Percentiles rank a stretch among this genome's conserved stretches.
Evolutionary conservation across 2,797 vertebrate species (phyloP).

Genomic region (Sebastiscus albofasciatus): DNA sequence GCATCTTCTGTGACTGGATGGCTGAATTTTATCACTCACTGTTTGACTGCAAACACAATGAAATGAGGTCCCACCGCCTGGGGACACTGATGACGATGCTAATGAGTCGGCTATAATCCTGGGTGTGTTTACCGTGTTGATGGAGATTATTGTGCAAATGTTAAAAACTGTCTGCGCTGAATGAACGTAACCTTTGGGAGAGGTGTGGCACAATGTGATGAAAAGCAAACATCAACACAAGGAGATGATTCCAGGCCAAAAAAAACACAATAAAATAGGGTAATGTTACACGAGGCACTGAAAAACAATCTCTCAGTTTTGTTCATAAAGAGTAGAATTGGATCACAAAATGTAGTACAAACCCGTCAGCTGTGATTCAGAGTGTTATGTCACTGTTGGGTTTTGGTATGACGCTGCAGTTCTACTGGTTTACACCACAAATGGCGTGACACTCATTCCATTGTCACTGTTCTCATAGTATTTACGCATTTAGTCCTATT

Average conservation of each 20-base stretch:
- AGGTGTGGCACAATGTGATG: neutral
- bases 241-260: neutral
- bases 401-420: neutral
- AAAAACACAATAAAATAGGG: neutral
- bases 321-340: neutral
- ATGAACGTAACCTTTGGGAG: neutral
- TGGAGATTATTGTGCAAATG: neutral
- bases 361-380: neutral
- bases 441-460: neutral
- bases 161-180: neutral
- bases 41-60: slow-evolving; percentile 20
- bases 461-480: neutral
- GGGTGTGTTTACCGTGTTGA: neutral
- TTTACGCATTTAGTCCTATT: neutral
- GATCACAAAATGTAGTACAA: neutral
- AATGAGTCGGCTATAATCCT: neutral
- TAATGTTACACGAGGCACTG: neutral
- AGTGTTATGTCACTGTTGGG: neutral
- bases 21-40: neutral
- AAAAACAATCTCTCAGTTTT: neutral
- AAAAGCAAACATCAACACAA: neutral
- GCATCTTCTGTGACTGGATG: neutral
- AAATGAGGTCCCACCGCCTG: neutral
- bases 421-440: neutral
- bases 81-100: neutral